A percentile compares a stretch with the other conserved stretches of the same genome.
Evolutionary conservation across 2,113 vertebrate species (phyloP).

Genomic region (Corydoras maculifer): DNA sequence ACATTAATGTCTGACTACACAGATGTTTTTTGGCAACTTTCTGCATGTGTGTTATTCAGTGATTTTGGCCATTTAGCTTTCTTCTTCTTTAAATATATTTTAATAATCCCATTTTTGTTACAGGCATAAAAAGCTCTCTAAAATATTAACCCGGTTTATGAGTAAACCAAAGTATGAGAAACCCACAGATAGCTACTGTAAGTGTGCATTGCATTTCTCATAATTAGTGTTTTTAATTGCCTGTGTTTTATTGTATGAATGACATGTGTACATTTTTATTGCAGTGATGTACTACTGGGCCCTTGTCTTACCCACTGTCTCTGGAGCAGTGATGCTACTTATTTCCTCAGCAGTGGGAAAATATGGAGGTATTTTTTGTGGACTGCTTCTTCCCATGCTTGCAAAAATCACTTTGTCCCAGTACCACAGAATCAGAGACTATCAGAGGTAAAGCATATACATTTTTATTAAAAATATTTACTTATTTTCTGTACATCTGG

Average conservation of each 20-base stretch:
- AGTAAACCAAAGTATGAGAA: constrained; percentile 56
- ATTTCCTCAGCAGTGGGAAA: constrained; percentile 59
- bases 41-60: no score
- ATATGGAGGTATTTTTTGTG: constrained; percentile 61
- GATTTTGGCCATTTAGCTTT: no score
- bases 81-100: no score
- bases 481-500: neutral
- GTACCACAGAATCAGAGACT: constrained; percentile 66
- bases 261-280: constrained; percentile 8
- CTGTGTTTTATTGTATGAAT: neutral
- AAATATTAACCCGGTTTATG: constrained; percentile 60
- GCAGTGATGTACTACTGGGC: constrained; percentile 69
- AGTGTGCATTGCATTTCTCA: neutral
- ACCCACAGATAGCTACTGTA: constrained; percentile 64
- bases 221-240: neutral
- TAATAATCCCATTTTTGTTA: neutral
- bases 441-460: constrained; percentile 59
- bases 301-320: constrained; percentile 60
- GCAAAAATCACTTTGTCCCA: constrained; percentile 66
- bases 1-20: no score
- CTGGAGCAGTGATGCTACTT: constrained; percentile 60
- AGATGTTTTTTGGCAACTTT: no score
- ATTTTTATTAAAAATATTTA: neutral
- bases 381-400: constrained; percentile 64
- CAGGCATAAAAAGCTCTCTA: constrained; percentile 70